Evolutionary conservation across 2,888 invertebrate genomes (phyloP).

Genomic region (Pilophorus perplexus): DNA sequence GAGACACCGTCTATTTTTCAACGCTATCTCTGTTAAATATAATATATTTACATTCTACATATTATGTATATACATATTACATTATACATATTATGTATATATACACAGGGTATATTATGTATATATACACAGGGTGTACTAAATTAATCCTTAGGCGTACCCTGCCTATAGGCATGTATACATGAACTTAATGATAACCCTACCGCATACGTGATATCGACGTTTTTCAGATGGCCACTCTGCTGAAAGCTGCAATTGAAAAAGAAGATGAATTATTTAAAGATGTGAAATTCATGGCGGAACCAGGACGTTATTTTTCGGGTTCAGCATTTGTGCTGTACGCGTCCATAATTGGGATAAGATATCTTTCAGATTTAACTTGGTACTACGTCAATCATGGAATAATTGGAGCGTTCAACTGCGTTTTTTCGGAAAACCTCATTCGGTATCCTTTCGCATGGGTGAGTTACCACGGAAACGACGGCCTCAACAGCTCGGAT

Average conservation of each 20-base stretch:
- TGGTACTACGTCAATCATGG: constrained; percentile 28
- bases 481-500: no score
- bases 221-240: constrained; percentile 28
- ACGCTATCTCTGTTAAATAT: not conserved
- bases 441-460: constrained; percentile 5
- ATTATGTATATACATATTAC: no score
- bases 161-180: no score
- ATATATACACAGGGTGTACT: no score
- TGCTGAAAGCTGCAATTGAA: constrained; percentile 19
- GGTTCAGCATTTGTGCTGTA: constrained; percentile 7
- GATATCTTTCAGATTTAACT: not conserved
- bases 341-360: constrained; percentile 1
- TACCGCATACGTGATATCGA: no score
- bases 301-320: constrained; percentile 31
- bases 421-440: constrained; percentile 30
- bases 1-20: not conserved
- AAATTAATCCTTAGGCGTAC: no score
- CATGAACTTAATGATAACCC: no score
- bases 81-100: no score
- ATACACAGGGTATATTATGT: no score
- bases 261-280: not conserved
- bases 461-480: no score
- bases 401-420: constrained; percentile 31
- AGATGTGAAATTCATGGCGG: constrained; percentile 21
- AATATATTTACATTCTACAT: no score